phyloP scores from a whole-genome alignment of 2,113 vertebrate genomes.

The Chaetodon trifascialis region DNA sequence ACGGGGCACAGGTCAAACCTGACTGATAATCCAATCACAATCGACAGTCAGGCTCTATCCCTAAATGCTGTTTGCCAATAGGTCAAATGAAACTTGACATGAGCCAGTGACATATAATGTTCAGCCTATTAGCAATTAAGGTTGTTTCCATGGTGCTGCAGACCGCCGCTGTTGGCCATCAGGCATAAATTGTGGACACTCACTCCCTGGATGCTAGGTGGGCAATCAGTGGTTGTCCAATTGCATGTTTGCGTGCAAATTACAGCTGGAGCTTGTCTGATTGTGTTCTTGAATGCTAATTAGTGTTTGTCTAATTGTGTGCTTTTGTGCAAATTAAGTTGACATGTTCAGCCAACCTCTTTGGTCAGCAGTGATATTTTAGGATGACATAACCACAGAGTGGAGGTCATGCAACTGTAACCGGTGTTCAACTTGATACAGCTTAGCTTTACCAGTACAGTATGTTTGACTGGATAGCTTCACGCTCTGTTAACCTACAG shows the following conservation, averaged over 20 bases:
- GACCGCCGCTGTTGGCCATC: not conserved
- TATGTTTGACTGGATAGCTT: not conserved
- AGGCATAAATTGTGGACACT: slow-evolving; percentile 6
- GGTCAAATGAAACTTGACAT: slow-evolving; percentile 52
- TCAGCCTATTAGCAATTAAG: slow-evolving; percentile 28
- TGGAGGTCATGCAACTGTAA: not conserved
- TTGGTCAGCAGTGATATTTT: not conserved
- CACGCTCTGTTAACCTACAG: not conserved
- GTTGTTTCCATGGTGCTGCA: slow-evolving; percentile 25
- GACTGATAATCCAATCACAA: slow-evolving; percentile 59
- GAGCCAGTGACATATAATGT: slow-evolving; percentile 34
- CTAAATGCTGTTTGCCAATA: slow-evolving; percentile 42
- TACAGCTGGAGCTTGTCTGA: not conserved
- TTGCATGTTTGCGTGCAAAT: slow-evolving; percentile 16
- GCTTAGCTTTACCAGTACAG: not conserved
- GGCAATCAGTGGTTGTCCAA: not conserved
- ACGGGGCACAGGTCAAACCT: slow-evolving; percentile 42
- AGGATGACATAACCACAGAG: not conserved
- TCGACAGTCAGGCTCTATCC: slow-evolving; percentile 37
- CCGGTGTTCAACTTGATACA: not conserved
- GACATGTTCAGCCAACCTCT: not conserved
- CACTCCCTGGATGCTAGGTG: not conserved
- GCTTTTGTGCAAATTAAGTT: not conserved
- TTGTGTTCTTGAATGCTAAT: slow-evolving; percentile 13
- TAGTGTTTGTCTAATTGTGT: not conserved